phyloP scores from a whole-genome alignment of 2,797 vertebrate genomes.

The Enteromius afrohamiltoni region DNA sequence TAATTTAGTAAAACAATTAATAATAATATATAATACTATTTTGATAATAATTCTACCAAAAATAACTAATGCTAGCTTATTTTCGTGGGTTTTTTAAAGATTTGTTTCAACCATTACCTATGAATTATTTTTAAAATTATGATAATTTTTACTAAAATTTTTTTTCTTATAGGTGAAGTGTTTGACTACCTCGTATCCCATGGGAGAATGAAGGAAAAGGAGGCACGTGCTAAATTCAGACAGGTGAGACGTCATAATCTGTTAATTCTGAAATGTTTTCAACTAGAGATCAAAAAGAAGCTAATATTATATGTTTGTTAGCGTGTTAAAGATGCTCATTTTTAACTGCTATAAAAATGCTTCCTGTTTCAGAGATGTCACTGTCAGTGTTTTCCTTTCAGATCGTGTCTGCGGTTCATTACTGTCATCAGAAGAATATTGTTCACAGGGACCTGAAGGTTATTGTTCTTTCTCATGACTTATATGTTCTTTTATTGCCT shows the following conservation, averaged over 20 bases:
- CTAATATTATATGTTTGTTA: not conserved
- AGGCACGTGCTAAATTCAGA: slow-evolving; percentile 91
- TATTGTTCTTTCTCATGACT: slow-evolving; percentile 56
- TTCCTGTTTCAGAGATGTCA: slow-evolving; percentile 1
- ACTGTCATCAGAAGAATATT: slow-evolving; percentile 94
- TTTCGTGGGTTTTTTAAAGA: not conserved
- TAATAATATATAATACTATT: no score
- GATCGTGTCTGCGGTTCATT: slow-evolving; percentile 93
- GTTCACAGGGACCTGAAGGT: slow-evolving; percentile 95
- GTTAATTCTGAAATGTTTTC: not conserved
- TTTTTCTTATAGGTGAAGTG: slow-evolving; percentile 84
- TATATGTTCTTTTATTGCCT: not conserved
- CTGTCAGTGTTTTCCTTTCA: slow-evolving; percentile 62
- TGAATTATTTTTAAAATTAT: not conserved
- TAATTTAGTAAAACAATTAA: no score
- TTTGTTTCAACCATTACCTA: not conserved
- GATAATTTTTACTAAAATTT: not conserved
- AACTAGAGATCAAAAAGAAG: not conserved
- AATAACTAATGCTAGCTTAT: not conserved
- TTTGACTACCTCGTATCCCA: slow-evolving; percentile 97
- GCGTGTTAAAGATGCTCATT: not conserved
- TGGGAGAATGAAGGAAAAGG: slow-evolving; percentile 96
- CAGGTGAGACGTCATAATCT: slow-evolving; percentile 75
- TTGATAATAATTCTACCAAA: not conserved
- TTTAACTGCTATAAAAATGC: not conserved